These are phyloP conservation scores for Cynoglossus semilaevis DNA, from an alignment of 2,113 vertebrate species.

Conservation along the genomic window DNA sequence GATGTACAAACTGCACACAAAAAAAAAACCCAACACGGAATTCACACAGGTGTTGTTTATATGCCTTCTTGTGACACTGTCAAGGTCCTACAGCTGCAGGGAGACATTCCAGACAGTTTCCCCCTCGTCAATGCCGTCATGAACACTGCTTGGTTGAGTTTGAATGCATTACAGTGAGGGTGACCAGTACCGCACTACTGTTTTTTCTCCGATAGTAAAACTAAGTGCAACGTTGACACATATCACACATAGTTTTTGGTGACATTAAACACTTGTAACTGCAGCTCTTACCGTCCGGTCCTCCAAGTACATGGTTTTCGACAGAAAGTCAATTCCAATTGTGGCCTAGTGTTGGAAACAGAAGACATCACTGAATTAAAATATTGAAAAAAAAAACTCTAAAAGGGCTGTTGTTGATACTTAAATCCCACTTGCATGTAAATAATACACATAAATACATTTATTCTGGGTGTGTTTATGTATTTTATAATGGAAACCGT, in stretches of 20 bases:
- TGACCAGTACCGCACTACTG: neutral
- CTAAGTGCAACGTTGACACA: neutral
- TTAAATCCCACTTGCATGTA: too few relatives aligned
- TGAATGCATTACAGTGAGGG: constrained; percentile 5
- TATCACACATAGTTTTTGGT: constrained; percentile 2
- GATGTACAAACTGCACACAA: neutral
- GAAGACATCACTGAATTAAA: constrained; percentile 34
- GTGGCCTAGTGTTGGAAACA: constrained; percentile 78
- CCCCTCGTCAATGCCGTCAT: constrained; percentile 15
- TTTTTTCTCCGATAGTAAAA: neutral
- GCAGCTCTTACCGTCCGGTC: constrained; percentile 86
- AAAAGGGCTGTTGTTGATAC: neutral
- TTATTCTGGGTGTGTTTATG: too few relatives aligned
- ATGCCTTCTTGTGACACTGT: neutral
- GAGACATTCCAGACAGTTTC: constrained; percentile 23
- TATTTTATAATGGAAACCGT: too few relatives aligned
- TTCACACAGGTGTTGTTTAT: constrained; percentile 20
- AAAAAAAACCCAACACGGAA: too few relatives aligned
- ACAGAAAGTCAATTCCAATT: constrained; percentile 94
- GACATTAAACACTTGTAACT: constrained; percentile 1
- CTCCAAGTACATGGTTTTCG: constrained; percentile 95
- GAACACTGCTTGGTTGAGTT: neutral
- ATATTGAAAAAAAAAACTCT: neutral
- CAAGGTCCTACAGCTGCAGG: constrained; percentile 25
- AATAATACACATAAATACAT: too few relatives aligned